A percentile compares a stretch with the other conserved stretches of the same genome.
Conservation (phyloP, 2,797 vertebrate species). For the Eulemur albifrons region DNA sequence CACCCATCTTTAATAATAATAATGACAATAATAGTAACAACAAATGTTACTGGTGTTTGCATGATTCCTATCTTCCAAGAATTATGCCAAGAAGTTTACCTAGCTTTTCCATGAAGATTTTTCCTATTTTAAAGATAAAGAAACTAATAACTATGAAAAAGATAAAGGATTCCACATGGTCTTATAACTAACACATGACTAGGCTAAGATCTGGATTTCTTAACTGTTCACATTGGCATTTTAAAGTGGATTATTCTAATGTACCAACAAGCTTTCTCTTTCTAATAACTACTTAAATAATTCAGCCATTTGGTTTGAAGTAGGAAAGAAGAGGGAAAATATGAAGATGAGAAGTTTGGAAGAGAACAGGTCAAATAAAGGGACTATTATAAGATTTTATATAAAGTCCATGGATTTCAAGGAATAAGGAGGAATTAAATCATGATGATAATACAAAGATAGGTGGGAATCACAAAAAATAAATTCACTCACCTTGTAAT, state of each 20-base stretch:
- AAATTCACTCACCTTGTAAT: background rate
- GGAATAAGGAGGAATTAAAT: background rate
- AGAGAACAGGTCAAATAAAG: background rate
- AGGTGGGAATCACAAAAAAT: background rate
- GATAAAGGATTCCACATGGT: background rate
- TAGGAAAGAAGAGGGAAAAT: background rate
- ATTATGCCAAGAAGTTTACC: background rate
- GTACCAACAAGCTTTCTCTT: background rate
- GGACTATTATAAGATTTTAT: background rate
- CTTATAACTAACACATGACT: background rate
- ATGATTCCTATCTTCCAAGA: background rate
- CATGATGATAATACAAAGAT: background rate
- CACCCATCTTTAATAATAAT: background rate
- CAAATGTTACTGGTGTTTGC: background rate
- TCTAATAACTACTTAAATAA: background rate
- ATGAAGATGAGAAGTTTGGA: background rate
- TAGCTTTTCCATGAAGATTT: background rate
- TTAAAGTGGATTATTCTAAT: background rate
- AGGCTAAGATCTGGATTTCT: background rate
- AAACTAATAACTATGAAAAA: background rate
- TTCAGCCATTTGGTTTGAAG: background rate
- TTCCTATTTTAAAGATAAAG: background rate
- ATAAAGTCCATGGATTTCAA: background rate
- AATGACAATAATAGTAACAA: background rate
- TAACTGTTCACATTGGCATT: background rate